A percentile compares a stretch with the other conserved stretches of the same genome.
phyloP scores from a whole-genome alignment of 2,113 vertebrate species.

The Maccullochella peelii region DNA sequence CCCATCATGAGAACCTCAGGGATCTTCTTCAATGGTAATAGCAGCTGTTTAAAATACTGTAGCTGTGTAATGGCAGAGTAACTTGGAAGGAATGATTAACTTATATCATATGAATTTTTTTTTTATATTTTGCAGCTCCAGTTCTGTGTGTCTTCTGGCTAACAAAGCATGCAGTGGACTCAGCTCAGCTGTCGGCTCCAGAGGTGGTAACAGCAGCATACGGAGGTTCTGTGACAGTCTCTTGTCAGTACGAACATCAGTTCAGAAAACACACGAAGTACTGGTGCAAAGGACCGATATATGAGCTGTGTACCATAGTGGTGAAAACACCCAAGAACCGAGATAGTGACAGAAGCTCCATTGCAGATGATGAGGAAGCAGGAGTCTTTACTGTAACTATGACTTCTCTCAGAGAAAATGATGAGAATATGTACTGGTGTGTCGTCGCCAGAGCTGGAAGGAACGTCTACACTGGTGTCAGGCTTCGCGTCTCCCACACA shows the following conservation, averaged over 20 bases:
- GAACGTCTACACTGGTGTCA: constrained; percentile 48
- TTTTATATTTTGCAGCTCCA: constrained; percentile 44
- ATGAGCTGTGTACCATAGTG: constrained; percentile 49
- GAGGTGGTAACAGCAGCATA: constrained; percentile 17
- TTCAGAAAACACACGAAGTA: constrained; percentile 67
- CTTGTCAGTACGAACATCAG: constrained; percentile 51
- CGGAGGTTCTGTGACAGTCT: constrained; percentile 51
- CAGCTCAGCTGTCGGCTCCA: constrained; percentile 56
- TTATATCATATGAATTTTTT: background rate
- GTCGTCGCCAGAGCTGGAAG: constrained; percentile 42
- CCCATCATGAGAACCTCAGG: constrained; percentile 37
- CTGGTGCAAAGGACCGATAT: constrained; percentile 72
- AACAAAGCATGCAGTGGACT: constrained; percentile 17
- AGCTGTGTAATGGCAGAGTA: background rate
- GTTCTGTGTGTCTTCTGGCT: constrained; percentile 54
- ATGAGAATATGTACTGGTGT: constrained; percentile 74
- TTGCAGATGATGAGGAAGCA: constrained; percentile 51
- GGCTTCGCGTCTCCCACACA: constrained; percentile 35
- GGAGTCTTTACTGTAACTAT: constrained; percentile 71
- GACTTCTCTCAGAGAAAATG: constrained; percentile 47
- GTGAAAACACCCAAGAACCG: constrained; percentile 52
- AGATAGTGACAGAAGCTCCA: constrained; percentile 12
- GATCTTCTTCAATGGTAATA: constrained; percentile 54
- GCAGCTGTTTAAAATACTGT: background rate
- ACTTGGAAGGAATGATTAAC: background rate